Evolutionary conservation across 2,113 vertebrate species (phyloP), one percentile per base, ranked within the genome.

Genomic region (Neolamprologus falcicula): DNA sequence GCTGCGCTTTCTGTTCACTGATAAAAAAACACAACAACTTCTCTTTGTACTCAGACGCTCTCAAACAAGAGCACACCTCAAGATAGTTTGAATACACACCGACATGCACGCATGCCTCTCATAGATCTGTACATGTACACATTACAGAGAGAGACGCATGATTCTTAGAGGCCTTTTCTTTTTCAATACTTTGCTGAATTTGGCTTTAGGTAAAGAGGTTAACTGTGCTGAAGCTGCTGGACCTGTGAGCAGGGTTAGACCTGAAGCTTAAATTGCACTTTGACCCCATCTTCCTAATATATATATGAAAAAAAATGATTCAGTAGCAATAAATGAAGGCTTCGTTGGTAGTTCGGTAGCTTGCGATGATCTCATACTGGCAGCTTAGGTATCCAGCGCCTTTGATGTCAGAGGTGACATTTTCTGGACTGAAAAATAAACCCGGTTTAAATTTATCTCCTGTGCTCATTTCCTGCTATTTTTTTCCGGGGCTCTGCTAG

Each of bases 11-110:
- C 55, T 85, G 78, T 68, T 88, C 79, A 45, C 85, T 42, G 63
- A 91, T 92, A 80, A 91, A 37, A 33, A 63, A 3, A 94, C 92
- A 93, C 73, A 92, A 78, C 35, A 76, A n/a, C 19, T 50, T 19
- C 54, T 73, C 66, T 35, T 24, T 37, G 31, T 45, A 71, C 16
- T 83, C 24, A 83, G n/a, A 87, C 17, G 57, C 79, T 35, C 42
- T 53, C 7, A 83, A 42, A 59, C 45, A 78, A n/a, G 73, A 78
- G 45, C 26, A 26, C 73, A 47, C n/a, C 11, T 71, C 13, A 8
- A 24, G 26, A 80, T 8, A 17, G n/a, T 78, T 19, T 45, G 59
- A 82, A 59, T n/a, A 82, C 28, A 40, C 50, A 78, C 11, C 14
- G 57, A 37, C 17, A n/a, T 10, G 3, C 52, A 45, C 2, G 17